Base-by-base conservation (phyloP, 2,797 vertebrate genomes). In the Hypotaenidia okinawae region DNA sequence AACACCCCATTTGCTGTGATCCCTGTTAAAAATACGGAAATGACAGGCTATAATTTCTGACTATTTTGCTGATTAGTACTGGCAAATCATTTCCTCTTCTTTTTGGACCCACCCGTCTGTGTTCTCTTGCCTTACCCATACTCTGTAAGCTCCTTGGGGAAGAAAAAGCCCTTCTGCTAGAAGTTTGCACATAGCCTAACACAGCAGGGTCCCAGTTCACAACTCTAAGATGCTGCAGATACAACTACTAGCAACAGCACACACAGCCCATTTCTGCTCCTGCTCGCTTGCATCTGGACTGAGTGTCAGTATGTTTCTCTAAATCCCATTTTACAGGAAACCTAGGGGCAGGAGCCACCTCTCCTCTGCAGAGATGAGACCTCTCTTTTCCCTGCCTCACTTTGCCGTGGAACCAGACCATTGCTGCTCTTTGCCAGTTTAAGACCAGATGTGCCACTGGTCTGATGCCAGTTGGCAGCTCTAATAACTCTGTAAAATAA, bases 1-100 rank as follows among this genome's bases (percentile, higher is more conserved):
- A 91, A 63, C 45, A 62, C 33, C 68, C 23, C 28, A 10, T 72
- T 96, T 91, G 58, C 70, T 90, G 55, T 72, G 69, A 59, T 81
- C 66, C 74, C 61, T 90, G 54, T 16, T 88, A 87, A 91, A 91
- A 89, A 67, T 32, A 67, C 49, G 81, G 67, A 82, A 94, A 72
- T 66, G 73, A 90, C 76, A 93, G 69, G 74, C 61, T 68, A 59
- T 45, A 82, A 90, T 93, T 92, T 87, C 86, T 67, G 47, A 76
- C 28, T 54, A 70, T 79, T 92, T 76, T 77, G 57, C 51, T 95
- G 86, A 93, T 93, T 89, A 85, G 61, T 70, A 64, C 10, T 84
- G 68, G 72, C 84, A 93, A 76, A 90, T 82, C 13, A 74, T 83
- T 91, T 83, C 57, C 16, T 63, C 45, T 91, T 69, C 45, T 75